These are phyloP conservation scores for Apocrypta bakeri DNA, from an alignment of 1,140 invertebrate species.

Conservation along the genomic window DNA sequence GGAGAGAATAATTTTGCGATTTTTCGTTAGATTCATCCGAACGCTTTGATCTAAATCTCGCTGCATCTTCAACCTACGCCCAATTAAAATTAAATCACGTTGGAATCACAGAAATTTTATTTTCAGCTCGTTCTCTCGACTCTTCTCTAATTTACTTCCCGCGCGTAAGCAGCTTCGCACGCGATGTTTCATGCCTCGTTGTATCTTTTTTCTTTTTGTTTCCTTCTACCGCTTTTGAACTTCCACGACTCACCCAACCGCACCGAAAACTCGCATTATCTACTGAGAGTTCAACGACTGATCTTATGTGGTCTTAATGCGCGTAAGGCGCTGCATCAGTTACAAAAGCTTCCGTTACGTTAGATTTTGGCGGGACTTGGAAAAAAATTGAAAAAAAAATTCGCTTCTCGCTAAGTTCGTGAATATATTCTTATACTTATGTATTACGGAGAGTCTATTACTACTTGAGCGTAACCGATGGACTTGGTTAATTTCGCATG, in stretches of 20 bases:
- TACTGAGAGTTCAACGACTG: background rate
- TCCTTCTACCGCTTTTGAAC: background rate
- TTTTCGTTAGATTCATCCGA: no score
- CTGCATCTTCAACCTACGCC: background rate
- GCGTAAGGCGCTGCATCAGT: no score
- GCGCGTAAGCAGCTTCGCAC: background rate
- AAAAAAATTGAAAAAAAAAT: no score
- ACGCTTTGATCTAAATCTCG: background rate
- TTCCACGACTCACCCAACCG: background rate
- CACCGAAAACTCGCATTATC: background rate
- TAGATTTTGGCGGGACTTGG: no score
- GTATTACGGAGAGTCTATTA: background rate
- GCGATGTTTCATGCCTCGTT: conserved; percentile 39
- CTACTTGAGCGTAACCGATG: conserved; percentile 33
- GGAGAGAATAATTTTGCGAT: no score
- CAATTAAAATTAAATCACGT: background rate
- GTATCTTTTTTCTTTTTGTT: background rate
- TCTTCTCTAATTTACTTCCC: conserved; percentile 27
- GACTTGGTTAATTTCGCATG: conserved; percentile 32
- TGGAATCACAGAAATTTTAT: no score
- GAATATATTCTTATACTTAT: no score
- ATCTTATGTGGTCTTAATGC: background rate
- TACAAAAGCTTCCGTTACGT: no score
- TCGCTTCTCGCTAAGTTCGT: no score
- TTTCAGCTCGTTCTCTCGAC: background rate